phyloP scores from a whole-genome alignment of 2,113 vertebrate species.

The Shinisaurus crocodilurus region DNA sequence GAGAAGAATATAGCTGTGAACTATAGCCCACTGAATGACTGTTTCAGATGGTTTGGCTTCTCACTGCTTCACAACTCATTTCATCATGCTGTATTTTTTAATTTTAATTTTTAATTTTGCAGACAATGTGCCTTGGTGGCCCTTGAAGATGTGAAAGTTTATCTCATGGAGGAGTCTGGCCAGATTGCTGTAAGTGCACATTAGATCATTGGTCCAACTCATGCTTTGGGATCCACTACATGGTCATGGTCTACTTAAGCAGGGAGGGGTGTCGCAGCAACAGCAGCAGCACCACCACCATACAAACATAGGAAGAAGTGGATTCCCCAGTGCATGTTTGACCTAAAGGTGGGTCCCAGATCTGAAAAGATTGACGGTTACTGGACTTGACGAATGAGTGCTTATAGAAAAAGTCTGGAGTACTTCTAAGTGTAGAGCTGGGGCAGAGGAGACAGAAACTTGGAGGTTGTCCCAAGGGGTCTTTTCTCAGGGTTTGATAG shows the following conservation, averaged over 20 bases:
- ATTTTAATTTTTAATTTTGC: constrained; percentile 15
- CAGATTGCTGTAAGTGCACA: constrained; percentile 92
- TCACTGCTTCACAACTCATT: rapidly evolving
- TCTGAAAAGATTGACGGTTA: neutral
- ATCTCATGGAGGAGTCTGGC: constrained; percentile 88
- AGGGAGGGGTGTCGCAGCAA: neutral
- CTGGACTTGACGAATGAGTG: neutral
- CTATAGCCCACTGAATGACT: neutral
- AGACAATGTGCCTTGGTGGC: constrained; percentile 95
- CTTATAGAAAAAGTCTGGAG: neutral
- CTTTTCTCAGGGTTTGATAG: neutral
- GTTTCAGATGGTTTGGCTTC: neutral
- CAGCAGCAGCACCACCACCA: neutral
- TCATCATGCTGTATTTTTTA: neutral
- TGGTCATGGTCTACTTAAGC: neutral
- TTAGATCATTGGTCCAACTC: neutral
- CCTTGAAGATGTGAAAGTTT: constrained; percentile 90
- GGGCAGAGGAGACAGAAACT: neutral
- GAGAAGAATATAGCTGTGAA: neutral
- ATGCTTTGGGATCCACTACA: neutral
- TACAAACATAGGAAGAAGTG: neutral
- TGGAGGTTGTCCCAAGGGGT: neutral
- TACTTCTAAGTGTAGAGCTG: neutral
- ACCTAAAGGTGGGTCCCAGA: neutral
- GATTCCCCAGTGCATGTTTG: neutral